Evolutionary conservation across 2,888 invertebrate genomes (phyloP).

Genomic region (Agonopterix arenella): DNA sequence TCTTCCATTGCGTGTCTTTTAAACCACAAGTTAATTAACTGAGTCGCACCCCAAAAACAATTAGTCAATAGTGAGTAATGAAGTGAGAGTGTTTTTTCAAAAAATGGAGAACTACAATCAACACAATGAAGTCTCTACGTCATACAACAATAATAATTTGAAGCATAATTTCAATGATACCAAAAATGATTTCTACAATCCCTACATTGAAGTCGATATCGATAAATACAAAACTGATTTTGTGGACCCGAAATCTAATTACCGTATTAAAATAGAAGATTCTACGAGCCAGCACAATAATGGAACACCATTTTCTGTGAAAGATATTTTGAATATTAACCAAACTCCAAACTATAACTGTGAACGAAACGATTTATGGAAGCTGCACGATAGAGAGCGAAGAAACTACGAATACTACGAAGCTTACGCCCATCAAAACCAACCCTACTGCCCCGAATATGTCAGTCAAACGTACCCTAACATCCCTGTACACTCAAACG

Average conservation of each 20-base stretch:
- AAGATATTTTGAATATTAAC: slow-evolving; percentile 59
- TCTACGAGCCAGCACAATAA: slow-evolving; percentile 26
- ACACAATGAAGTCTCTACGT: slow-evolving; percentile 56
- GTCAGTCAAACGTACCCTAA: slow-evolving; percentile 48
- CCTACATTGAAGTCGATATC: slow-evolving; percentile 25
- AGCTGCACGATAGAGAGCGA: slow-evolving; percentile 41
- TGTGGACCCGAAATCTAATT: slow-evolving; percentile 27
- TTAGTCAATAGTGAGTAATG: slow-evolving; percentile 41
- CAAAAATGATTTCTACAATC: slow-evolving; percentile 43
- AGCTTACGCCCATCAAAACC: slow-evolving; percentile 38
- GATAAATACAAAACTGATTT: slow-evolving; percentile 37
- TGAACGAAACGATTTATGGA: slow-evolving; percentile 55
- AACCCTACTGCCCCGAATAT: slow-evolving; percentile 50
- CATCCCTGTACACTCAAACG: slow-evolving; percentile 43
- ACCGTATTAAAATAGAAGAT: slow-evolving; percentile 45
- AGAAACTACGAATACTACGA: slow-evolving; percentile 50
- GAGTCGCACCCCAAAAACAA: slow-evolving; percentile 25
- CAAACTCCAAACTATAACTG: slow-evolving; percentile 48
- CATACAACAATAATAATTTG: slow-evolving; percentile 48
- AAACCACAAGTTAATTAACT: slow-evolving; percentile 51
- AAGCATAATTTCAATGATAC: slow-evolving; percentile 51
- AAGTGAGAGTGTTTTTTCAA: slow-evolving; percentile 24
- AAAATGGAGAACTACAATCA: slow-evolving; percentile 63
- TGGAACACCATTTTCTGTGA: slow-evolving; percentile 62
- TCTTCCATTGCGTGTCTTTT: slow-evolving; percentile 55